Percentiles rank a stretch among this genome's conserved stretches.
Evolutionary conservation across 2,797 vertebrate species (phyloP).

Genomic region (Ptychobarbus kaznakovi): DNA sequence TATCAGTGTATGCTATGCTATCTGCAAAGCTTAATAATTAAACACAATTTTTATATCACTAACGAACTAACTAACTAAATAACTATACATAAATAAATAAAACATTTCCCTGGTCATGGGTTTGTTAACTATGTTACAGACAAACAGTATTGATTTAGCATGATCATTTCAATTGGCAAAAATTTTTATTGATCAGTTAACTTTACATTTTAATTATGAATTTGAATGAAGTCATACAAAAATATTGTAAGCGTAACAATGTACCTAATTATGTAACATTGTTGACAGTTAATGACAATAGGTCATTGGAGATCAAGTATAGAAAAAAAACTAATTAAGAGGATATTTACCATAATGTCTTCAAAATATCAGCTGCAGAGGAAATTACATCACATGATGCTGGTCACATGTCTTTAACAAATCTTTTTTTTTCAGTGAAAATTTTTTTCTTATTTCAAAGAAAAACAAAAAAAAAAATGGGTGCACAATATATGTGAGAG

Average conservation of each 20-base stretch:
- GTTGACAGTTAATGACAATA: not conserved
- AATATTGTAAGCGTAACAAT: not conserved
- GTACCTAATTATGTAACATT: not conserved
- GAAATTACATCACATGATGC: not conserved
- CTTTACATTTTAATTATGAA: not conserved
- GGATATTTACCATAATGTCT: not conserved
- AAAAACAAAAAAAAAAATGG: no score
- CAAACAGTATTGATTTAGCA: not conserved
- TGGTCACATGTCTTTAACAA: not conserved
- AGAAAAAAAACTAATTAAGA: not conserved
- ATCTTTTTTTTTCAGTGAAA: no score
- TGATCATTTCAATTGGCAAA: not conserved
- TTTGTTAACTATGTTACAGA: not conserved
- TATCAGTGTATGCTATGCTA: not conserved
- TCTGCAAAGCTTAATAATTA: not conserved
- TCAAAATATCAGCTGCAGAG: not conserved
- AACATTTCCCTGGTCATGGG: not conserved
- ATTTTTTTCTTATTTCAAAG: no score
- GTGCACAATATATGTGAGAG: no score
- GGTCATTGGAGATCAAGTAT: not conserved
- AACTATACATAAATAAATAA: no score
- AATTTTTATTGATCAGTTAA: no score
- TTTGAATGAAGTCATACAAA: not conserved
- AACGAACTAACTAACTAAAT: no score
- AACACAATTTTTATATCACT: not conserved